phyloP scores from a whole-genome alignment of 2,888 invertebrate species.

The Onthophagus sagittarius region DNA sequence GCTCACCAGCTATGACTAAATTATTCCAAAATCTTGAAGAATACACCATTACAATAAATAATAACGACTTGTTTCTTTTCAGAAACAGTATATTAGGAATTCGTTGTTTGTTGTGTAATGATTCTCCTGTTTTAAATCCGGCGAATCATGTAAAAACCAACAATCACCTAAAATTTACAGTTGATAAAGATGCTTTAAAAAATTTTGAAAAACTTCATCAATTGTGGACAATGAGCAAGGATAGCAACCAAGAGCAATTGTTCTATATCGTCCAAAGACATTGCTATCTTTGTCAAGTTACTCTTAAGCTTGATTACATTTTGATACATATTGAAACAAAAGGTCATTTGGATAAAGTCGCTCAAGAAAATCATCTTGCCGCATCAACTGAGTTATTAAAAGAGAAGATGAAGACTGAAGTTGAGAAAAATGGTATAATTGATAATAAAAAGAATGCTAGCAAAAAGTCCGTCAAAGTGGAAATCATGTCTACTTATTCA shows the following conservation, averaged over 20 bases:
- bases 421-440: not conserved
- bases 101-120: slow-evolving; percentile 18
- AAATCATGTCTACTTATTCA: too few relatives aligned
- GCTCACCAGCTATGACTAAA: not conserved
- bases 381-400: not conserved
- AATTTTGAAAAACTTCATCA: not conserved
- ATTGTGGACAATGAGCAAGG: not conserved
- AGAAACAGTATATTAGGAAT: slow-evolving; percentile 3
- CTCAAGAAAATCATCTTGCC: not conserved
- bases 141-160: not conserved
- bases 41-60: slow-evolving; percentile 9
- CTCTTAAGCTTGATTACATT: not conserved
- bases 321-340: not conserved
- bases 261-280: not conserved
- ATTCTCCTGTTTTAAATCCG: not conserved
- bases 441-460: not conserved
- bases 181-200: not conserved
- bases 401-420: not conserved
- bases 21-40: slow-evolving; percentile 13
- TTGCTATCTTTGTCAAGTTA: not conserved
- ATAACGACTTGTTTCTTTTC: slow-evolving; percentile 16
- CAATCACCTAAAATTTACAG: not conserved
- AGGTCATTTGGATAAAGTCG: not conserved
- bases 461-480: not conserved
- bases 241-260: not conserved